Evolutionary conservation across 2,888 invertebrate species (phyloP).

Genomic region (Miltochrista miniata): DNA sequence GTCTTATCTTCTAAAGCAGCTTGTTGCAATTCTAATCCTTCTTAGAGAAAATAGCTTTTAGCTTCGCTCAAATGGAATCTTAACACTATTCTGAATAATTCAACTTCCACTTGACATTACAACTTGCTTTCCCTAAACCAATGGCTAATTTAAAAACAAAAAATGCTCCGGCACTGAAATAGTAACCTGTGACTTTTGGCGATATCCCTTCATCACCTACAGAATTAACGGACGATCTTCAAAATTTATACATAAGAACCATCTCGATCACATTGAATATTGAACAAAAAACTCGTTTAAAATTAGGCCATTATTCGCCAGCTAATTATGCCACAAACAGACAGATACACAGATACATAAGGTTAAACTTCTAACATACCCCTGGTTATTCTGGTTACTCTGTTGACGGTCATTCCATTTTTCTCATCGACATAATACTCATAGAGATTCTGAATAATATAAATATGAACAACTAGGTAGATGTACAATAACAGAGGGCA

Average conservation of each 20-base stretch:
- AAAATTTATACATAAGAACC: too few relatives aligned
- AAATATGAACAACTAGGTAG: slow-evolving; percentile 24
- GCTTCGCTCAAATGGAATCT: slow-evolving; percentile 13
- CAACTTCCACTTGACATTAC: background rate
- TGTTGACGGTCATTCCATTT: slow-evolving; percentile 8
- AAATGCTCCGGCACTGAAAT: slow-evolving; percentile 17
- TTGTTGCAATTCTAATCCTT: slow-evolving; percentile 35
- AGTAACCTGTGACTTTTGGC: too few relatives aligned
- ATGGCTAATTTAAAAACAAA: too few relatives aligned
- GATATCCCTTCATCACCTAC: too few relatives aligned
- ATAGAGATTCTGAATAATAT: slow-evolving; percentile 30
- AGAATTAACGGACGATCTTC: too few relatives aligned
- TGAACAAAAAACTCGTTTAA: too few relatives aligned
- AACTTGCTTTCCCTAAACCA: slow-evolving; percentile 2
- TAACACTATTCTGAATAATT: slow-evolving; percentile 12
- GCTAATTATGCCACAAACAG: too few relatives aligned
- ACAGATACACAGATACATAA: too few relatives aligned
- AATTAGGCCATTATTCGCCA: too few relatives aligned
- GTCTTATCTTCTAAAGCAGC: slow-evolving; percentile 51
- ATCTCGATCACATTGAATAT: too few relatives aligned
- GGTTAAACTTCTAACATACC: too few relatives aligned
- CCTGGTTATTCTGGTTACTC: too few relatives aligned
- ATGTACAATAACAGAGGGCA: slow-evolving; percentile 20
- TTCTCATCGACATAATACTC: slow-evolving; percentile 28
- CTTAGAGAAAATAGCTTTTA: slow-evolving; percentile 23